A percentile compares a stretch with the other conserved stretches of the same genome.
Conservation (phyloP, 2,113 vertebrate genomes). For the Maccullochella peelii region DNA sequence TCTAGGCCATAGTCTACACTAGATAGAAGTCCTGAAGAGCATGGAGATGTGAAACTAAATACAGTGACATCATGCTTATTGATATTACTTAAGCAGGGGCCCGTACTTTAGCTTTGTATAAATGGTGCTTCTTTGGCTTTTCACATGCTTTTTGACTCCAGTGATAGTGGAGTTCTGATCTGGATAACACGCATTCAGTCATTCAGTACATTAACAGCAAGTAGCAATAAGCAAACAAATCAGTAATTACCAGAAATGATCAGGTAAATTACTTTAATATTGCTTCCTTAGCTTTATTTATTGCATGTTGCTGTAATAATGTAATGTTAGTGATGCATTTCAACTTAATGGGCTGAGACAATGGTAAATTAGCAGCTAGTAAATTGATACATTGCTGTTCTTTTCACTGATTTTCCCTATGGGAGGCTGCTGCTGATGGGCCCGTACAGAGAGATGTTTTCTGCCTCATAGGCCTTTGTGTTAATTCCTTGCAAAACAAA, state of each 20-base stretch:
- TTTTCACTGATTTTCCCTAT: slow-evolving; percentile 54
- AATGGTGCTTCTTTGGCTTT: background rate
- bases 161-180: background rate
- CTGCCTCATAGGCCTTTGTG: slow-evolving; percentile 3
- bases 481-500: slow-evolving; percentile 16
- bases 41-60: slow-evolving; percentile 42
- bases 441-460: background rate
- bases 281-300: slow-evolving; percentile 67
- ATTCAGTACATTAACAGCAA: slow-evolving; percentile 31
- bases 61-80: slow-evolving; percentile 38
- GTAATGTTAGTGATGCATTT: slow-evolving; percentile 67
- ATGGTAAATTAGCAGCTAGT: slow-evolving; percentile 65
- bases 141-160: background rate
- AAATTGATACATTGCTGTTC: slow-evolving; percentile 72
- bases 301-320: slow-evolving; percentile 65
- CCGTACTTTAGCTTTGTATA: background rate
- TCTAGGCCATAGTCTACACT: slow-evolving; percentile 16
- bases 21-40: slow-evolving; percentile 19
- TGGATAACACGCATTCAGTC: slow-evolving; percentile 28
- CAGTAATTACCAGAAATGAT: slow-evolving; percentile 61
- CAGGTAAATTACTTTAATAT: slow-evolving; percentile 55
- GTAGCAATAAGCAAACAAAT: slow-evolving; percentile 46
- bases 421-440: slow-evolving; percentile 47
- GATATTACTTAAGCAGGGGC: background rate
- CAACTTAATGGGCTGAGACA: slow-evolving; percentile 70